Evolutionary conservation across 2,888 invertebrate species (phyloP), one percentile per base, ranked within the genome.

Genomic region (Ornithoptera priamus): DNA sequence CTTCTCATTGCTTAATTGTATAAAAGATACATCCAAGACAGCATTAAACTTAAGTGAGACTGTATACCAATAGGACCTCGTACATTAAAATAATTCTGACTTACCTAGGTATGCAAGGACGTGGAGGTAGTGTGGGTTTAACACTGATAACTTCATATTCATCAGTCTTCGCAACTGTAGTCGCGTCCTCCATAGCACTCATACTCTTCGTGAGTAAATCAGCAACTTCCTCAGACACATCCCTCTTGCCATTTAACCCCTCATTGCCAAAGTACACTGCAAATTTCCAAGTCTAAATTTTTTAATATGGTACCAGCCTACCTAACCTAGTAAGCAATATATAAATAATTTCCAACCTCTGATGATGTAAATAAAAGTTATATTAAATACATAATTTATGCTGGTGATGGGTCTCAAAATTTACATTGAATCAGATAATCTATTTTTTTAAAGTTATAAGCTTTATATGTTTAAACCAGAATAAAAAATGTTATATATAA

Each of bases 141-240:
- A 94, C 94, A 67, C 93, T 94, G 75, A 96, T 94, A 12, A 96
- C 94, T 83, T 96, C 96, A 76, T 96, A 97, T 72, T 95, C 96
- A 18, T 95, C 95, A 7, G 94, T 94, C 69, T 78, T 89, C 1
- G 90, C 87, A 30, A 90, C 87, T 0, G 90, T 86, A 1, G 93
- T 91, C 22, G 86, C 82, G 58, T 89, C 94, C 73, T 85, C 93
- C 78, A 81, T 78, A 0, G 85, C 88, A 67, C 82, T 89, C 86
- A 94, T 89, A 73, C 94, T 94, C 75, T 93, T 93, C 62, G 94
- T 94, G 42, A 95, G 84, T 53, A 95, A 83, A 75, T 95, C 95
- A 0, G 93, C 94, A 10, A 94, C 94, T 72, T 95, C 94, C 73
- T 95, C 94, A 0, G 94, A 93, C 18, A 94, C 93, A 56, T 94